These are phyloP conservation scores for Pelodytes ibericus DNA, from an alignment of 2,797 vertebrate genomes.

Conservation along the genomic window DNA sequence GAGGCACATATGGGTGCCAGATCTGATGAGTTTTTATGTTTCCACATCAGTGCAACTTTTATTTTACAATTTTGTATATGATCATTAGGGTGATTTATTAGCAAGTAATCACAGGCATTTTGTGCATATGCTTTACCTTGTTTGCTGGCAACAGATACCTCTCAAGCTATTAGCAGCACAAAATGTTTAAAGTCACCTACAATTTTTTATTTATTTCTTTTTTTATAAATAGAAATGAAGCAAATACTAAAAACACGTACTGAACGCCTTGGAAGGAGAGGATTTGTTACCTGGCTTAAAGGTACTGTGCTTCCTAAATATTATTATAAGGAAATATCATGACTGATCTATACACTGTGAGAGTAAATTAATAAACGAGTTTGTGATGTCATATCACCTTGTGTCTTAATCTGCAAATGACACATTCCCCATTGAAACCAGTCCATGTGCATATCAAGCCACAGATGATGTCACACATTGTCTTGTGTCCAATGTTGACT, in stretches of 20 bases:
- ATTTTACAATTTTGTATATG: constrained; percentile 67
- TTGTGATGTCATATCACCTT: too few species aligned
- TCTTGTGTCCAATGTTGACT: too few species aligned
- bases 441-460: too few species aligned
- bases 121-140: constrained; percentile 68
- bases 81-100: constrained; percentile 70
- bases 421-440: too few species aligned
- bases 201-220: constrained; percentile 24
- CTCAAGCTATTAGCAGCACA: constrained; percentile 54
- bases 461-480: too few species aligned
- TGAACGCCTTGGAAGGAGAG: not conserved
- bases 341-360: too few species aligned
- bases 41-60: constrained; percentile 62
- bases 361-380: too few species aligned
- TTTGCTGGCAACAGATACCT: constrained; percentile 65
- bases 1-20: constrained; percentile 57
- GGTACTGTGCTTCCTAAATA: not conserved
- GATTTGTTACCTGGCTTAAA: not conserved
- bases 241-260: constrained; percentile 5
- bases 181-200: constrained; percentile 64
- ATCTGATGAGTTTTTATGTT: constrained; percentile 65
- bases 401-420: too few species aligned
- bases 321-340: too few species aligned
- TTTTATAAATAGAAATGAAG: constrained; percentile 8
- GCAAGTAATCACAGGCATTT: constrained; percentile 64